phyloP scores from a whole-genome alignment of 2,113 vertebrate species.

The Puntigrus tetrazona region DNA sequence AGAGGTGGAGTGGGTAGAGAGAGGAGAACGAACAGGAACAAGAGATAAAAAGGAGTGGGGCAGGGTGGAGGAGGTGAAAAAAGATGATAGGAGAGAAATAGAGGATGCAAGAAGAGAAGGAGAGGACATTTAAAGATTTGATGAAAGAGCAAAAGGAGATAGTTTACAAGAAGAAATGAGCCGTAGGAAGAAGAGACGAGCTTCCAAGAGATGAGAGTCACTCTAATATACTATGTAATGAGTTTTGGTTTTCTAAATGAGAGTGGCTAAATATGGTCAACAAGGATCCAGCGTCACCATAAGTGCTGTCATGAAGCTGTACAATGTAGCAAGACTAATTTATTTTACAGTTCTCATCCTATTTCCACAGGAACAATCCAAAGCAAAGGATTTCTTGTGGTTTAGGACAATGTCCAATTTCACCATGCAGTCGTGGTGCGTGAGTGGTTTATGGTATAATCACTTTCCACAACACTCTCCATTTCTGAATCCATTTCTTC shows the following conservation, averaged over 20 bases:
- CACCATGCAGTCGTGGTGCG: not conserved
- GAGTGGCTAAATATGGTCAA: not conserved
- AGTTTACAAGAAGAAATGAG: not conserved
- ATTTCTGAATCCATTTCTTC: not conserved
- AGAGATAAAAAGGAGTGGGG: not conserved
- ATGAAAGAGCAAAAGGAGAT: not conserved
- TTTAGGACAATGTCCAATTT: not conserved
- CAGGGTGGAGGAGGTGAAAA: not conserved
- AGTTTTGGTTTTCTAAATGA: not conserved
- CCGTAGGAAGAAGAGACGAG: not conserved
- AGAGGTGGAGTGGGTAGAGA: not conserved
- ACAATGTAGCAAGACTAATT: not conserved
- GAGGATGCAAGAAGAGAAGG: not conserved
- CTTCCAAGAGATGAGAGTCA: not conserved
- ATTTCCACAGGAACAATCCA: not conserved
- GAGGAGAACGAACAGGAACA: not conserved
- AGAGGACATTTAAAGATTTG: not conserved
- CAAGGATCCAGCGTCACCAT: slow-evolving; percentile 6
- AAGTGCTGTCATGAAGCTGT: not conserved
- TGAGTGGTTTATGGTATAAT: slow-evolving; percentile 5
- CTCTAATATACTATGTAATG: not conserved
- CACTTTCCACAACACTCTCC: slow-evolving; percentile 14
- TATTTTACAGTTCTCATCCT: not conserved
- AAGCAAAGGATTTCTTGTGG: not conserved
- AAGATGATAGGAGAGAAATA: not conserved